Base-by-base conservation (phyloP, 30 jellyfish, hydroid and myxozoan genomes). In the Cassiopea andromeda region DNA sequence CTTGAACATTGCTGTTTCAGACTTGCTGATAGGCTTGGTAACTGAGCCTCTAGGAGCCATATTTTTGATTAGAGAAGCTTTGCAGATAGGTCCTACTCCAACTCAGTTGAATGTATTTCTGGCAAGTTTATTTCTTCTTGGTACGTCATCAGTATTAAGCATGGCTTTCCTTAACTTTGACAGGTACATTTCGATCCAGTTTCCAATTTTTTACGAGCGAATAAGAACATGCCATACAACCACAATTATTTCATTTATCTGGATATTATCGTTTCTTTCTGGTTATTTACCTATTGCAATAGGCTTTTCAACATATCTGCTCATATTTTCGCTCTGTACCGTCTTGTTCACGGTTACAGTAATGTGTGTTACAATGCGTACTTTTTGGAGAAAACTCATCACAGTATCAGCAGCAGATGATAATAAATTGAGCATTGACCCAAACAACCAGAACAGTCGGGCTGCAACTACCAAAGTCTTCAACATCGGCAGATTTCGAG, bases 131-230 rank as follows among this genome's bases (percentile, higher is more conserved):
- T 72, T 90, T n/a, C 38, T 76, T 13, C 81, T 90, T 13, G 97
- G 97, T 2, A 73, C 92, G 13, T 83, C 92, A 2, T 82, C 97
- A 5, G 84, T 90, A n/a, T 58, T 90, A 18, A 82, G 82, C 78
- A 90, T 90, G 97, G 97, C 97, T 7, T 66, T 90, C 71, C 85
- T 90, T 50, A 90, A 83, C 78, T 73, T 83, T 14, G 97, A 90
- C 78, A 71, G 97, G 46, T 80, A 68, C 44, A 73, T 90, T 69
- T 90, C 97, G 47, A 80, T 90, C 57, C 92, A 80, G 67, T 75
- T 60, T 45, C 93, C 90, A 19, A 60, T 48, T 48, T 57, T n/a
- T 2, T 83, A 82, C 69, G 87, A 82, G 38, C 12, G 61, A 43
- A 18, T 90, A 44, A 69, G 44, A 1, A 84, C 68, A 67, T 17